Base-by-base conservation (phyloP, 2,888 invertebrate species). In the Euplexia lucipara region DNA sequence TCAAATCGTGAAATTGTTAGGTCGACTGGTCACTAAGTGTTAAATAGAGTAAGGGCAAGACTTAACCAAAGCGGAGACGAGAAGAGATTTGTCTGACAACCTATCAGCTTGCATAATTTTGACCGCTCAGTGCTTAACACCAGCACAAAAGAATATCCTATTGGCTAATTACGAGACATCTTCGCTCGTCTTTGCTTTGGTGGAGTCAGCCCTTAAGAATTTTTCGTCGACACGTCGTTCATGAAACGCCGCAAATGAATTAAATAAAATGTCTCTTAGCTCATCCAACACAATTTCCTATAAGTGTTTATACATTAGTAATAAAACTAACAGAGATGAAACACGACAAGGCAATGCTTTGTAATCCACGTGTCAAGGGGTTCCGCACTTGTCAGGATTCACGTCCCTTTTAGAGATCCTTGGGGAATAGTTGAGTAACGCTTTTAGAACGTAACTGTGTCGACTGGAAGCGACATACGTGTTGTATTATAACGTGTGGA, bases 311-410 rank as follows among this genome's bases (percentile, higher is more conserved):
- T 35, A 16, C 44, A 34, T 26, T 2, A 9, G 0, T 20, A 20
- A 44, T 10, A 57, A 51, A 64, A 47, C 54, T 4, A 20, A 57
- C 26, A 39, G 5, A 56, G 8, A 22, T 14, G 26, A 44, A 54
- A 56, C n/a, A 37, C 5, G 3, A 41, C 22, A 16, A 18, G 48
- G 39, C 58, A 52, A 65, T 57, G 39, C 65, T 48, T 66, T 48
- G 47, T 53, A 57, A 35, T 58, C 16, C 14, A 32, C 35, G 9
- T 41, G 53, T 53, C 72, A 44, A 44, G 39, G 20, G 42, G 59
- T 59, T 66, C 66, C 26, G 42, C 30, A 65, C 26, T 49, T 39
- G 39, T 49, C 66, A 66, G 42, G 52, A 48, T 59, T 49, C 66
- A 10, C 34, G 48, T 16, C 39, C 48, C 44, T 54, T 65, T 49